Base-by-base conservation (phyloP, 2,113 vertebrate genomes). In the Carassius gibelio region DNA sequence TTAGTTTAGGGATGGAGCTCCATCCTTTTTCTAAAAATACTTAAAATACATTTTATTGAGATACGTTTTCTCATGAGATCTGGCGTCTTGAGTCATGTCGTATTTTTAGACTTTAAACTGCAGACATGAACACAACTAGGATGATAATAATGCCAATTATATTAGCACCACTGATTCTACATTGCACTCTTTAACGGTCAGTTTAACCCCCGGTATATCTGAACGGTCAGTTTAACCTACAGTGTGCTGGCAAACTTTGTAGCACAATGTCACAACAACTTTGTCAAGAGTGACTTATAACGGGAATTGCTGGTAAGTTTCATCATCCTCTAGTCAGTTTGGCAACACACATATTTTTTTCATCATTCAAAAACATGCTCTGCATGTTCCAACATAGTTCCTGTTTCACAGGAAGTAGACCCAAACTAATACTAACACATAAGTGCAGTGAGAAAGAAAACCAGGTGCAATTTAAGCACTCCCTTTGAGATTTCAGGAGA, bases 141-240 rank as follows among this genome's bases (percentile, higher is more conserved):
- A 81, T 69, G 79, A 26, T 52, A 68, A 68, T 21, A 50, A 52
- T 52, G 62, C 14, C 13, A 81, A 81, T 81, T 45, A 21, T 5
- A 15, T 14, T 68, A 17, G 4, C 62, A 34, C 23, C 45, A 69
- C 5, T n/a, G 62, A 34, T 17, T 30, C 79, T 21, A 21, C n/a
- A 52, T 64, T 80, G 13, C 42, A 80, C n/a, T 66, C 5, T 55
- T 19, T 55, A 76, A 55, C 45, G 13, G 72, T 23, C n/a, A 17
- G 38, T 75, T 52, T 75, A 52, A 50, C 72, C 72, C n/a, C 7
- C 13, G 0, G 1, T 26, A 15, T 50, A 50, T 23, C 5, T 19
- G 15, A 66, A 50, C 42, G 8, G 80, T 81, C 42, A n/a, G 80
- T 69, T 69, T 81, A 81, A 86, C 84, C 26, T 61, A 42, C 57